Conservation (phyloP, 2,888 invertebrate species). For the Heliconius sara region DNA sequence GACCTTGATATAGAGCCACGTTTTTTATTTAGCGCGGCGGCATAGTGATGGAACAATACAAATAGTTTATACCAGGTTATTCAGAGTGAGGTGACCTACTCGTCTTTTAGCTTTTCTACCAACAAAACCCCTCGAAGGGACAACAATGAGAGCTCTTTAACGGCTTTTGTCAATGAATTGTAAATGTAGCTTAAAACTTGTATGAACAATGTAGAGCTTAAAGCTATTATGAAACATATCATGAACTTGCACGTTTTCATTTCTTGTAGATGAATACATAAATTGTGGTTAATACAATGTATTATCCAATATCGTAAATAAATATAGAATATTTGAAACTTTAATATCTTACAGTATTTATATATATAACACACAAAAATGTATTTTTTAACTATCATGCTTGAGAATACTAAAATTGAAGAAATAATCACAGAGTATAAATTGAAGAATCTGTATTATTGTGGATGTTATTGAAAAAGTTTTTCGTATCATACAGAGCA, state of each 20-base stretch:
- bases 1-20: not conserved
- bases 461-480: constrained; percentile 41
- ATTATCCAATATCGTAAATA: not conserved
- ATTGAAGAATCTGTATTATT: constrained; percentile 24
- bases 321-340: no score
- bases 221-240: constrained; percentile 2
- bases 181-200: constrained; percentile 18
- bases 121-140: constrained; percentile 22
- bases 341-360: not conserved
- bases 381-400: not conserved
- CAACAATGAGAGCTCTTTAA: constrained; percentile 20
- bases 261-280: not conserved
- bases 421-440: constrained; percentile 31
- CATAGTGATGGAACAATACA: constrained; percentile 20
- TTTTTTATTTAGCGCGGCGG: not conserved
- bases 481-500: constrained; percentile 31
- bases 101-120: constrained; percentile 24
- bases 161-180: constrained; percentile 17
- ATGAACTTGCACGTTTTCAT: constrained; percentile 2
- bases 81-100: constrained; percentile 27
- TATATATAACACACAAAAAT: not conserved
- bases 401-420: constrained; percentile 2
- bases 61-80: constrained; percentile 18
- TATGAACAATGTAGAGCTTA: constrained; percentile 3
- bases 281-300: not conserved